phyloP scores from a whole-genome alignment of 1,140 invertebrate species.

The Oryzaephilus surinamensis region DNA sequence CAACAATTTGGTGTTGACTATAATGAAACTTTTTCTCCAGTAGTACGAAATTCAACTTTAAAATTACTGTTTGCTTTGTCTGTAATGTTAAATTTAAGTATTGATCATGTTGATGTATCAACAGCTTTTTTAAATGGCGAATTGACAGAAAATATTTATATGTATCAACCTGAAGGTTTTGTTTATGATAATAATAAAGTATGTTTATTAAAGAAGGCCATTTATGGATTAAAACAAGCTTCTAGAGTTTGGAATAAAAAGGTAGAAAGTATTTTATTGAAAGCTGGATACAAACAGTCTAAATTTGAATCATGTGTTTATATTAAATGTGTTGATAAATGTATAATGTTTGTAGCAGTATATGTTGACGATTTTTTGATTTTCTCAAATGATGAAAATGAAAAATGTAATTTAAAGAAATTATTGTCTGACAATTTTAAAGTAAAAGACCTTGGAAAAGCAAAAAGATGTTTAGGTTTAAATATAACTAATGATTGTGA shows the following conservation, averaged over 20 bases:
- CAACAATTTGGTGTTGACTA: slow-evolving; percentile 34
- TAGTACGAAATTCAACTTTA: slow-evolving; percentile 16
- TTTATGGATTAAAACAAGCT: slow-evolving; percentile 34
- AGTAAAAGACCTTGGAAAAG: too few relatives aligned
- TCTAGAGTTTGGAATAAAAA: slow-evolving; percentile 23
- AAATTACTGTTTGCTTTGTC: slow-evolving; percentile 30
- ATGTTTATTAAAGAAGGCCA: slow-evolving; percentile 14
- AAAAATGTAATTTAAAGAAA: neutral
- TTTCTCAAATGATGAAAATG: neutral
- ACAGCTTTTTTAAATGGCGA: slow-evolving; percentile 36
- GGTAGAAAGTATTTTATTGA: neutral
- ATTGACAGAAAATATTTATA: slow-evolving; percentile 33
- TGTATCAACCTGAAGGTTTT: slow-evolving; percentile 26
- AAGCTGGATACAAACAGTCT: neutral
- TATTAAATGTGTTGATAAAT: neutral
- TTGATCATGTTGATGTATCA: slow-evolving; percentile 36
- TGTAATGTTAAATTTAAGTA: slow-evolving; percentile 1
- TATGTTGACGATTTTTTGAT: too few relatives aligned
- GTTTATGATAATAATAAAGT: slow-evolving; percentile 3
- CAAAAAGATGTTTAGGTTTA: too few relatives aligned
- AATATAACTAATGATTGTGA: too few relatives aligned
- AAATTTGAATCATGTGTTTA: too few relatives aligned
- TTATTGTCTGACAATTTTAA: too few relatives aligned
- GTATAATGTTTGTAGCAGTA: neutral
- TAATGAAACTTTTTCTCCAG: slow-evolving; percentile 27